Evolutionary conservation across 1,140 invertebrate genomes (phyloP).

Genomic region (Trachymyrmex septentrionalis): DNA sequence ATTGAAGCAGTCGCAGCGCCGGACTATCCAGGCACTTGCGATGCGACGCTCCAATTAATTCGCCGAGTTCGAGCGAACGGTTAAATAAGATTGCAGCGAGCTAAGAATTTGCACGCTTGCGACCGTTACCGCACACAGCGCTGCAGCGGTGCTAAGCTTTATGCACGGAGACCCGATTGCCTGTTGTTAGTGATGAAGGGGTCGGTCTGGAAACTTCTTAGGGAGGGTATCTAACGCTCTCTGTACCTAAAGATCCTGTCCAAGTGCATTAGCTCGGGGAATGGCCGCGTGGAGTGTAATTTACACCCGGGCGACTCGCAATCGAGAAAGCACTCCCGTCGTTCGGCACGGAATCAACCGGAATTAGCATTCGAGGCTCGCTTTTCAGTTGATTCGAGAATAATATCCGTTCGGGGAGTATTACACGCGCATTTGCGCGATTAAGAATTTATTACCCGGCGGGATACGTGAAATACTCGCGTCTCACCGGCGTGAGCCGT

Average conservation of each 20-base stretch:
- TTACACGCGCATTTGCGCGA: slow-evolving; percentile 12
- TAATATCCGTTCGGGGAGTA: slow-evolving; percentile 14
- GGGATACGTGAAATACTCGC: not conserved
- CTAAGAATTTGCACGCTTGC: slow-evolving; percentile 28
- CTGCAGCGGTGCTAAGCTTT: slow-evolving; percentile 13
- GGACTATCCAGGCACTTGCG: slow-evolving; percentile 1
- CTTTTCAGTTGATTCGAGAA: slow-evolving; percentile 40
- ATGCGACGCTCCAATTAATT: slow-evolving; percentile 7
- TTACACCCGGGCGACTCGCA: slow-evolving; percentile 58
- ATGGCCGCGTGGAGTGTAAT: slow-evolving; percentile 53
- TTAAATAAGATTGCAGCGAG: slow-evolving; percentile 41
- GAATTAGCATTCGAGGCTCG: slow-evolving; percentile 57
- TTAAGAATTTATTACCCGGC: slow-evolving; percentile 12
- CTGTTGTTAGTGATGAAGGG: slow-evolving; percentile 52
- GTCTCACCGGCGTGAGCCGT: not conserved
- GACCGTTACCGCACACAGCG: not conserved
- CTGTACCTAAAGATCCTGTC: slow-evolving; percentile 50
- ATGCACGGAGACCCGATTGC: slow-evolving; percentile 47
- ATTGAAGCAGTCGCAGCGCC: too few species aligned
- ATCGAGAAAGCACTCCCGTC: slow-evolving; percentile 32
- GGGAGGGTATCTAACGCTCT: slow-evolving; percentile 27
- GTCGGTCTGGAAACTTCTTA: slow-evolving; percentile 61
- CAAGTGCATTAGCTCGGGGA: slow-evolving; percentile 53
- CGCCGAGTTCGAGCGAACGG: not conserved
- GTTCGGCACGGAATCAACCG: slow-evolving; percentile 39